Conservation (phyloP, 2,797 vertebrate species). For the Triplophysa bombifrons region DNA sequence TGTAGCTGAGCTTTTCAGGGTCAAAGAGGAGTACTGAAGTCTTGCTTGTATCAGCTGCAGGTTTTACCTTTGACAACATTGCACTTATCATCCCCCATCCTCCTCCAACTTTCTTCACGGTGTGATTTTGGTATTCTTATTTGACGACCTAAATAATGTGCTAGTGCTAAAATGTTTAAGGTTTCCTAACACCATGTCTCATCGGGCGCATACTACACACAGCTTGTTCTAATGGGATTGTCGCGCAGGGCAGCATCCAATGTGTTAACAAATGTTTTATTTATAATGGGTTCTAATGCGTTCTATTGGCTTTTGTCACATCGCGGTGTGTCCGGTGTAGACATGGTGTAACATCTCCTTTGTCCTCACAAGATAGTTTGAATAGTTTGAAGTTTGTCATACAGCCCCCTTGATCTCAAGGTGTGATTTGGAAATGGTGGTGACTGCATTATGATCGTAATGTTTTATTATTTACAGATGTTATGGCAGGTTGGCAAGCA, state of each 20-base stretch:
- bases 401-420: background rate
- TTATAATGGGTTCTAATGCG: too few species aligned
- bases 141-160: background rate
- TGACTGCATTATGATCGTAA: conserved; percentile 17
- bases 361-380: background rate
- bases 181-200: background rate
- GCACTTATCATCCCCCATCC: conserved; percentile 36
- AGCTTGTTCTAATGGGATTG: too few species aligned
- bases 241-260: too few species aligned
- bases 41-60: conserved; percentile 47
- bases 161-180: background rate
- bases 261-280: too few species aligned
- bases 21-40: conserved; percentile 49
- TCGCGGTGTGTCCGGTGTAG: too few species aligned
- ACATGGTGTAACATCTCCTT: background rate
- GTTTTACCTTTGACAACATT: conserved; percentile 20
- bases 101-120: background rate
- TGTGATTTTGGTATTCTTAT: background rate
- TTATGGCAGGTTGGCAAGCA: background rate
- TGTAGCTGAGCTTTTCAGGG: conserved; percentile 43
- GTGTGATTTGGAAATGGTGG: conserved; percentile 20
- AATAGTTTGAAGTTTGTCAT: background rate
- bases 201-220: too few species aligned
- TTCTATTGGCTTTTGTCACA: too few species aligned
- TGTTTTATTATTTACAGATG: conserved; percentile 14